Base-by-base conservation (phyloP, 2,113 vertebrate genomes). In the Ptilonorhynchus violaceus region DNA sequence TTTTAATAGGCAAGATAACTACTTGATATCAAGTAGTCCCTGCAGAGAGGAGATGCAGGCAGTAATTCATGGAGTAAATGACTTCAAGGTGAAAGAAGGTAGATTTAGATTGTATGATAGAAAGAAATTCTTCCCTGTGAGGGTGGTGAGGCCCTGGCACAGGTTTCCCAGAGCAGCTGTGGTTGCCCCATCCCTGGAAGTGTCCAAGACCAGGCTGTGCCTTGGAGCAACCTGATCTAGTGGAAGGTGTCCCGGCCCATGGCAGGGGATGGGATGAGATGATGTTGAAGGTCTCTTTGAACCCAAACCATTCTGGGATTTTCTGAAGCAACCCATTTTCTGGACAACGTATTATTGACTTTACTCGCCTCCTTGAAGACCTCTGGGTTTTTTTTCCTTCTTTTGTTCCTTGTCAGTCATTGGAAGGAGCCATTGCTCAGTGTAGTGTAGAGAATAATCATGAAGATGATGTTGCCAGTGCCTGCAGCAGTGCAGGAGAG, bases 401-500 rank as follows among this genome's bases (percentile, higher is more conserved):
- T 84, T 37, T 49, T 74, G 14, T 53, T 81, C 49, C 46, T 76
- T 72, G 41, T 88, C 37, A 62, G 46, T 60, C 37, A 30, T 13
- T 18, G 62, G n/a, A 56, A 85, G 62, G n/a, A 90, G 24, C 42
- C 88, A n/a, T 52, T 77, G 44, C 39, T 85, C 39, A 37, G n/a
- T 76, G 64, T 28, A 44, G 27, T 39, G 15, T 39, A 56, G 74
- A 79, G 44, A 64, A 35, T 77, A 67, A 55, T 28, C 33, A 21
- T 44, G 49, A 75, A 22, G 16, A 22, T 53, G 2, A 7, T 17
- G 47, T 39, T 76, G 41, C 56, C 37, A 66, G 22, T 68, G 19
- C 49, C 52, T 1, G 1, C 0, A 2, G 68, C 3, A 0, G 1
- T 21, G 30, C 16, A 16, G 27, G 60, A 41, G 41, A 18, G 89